A percentile compares a stretch with the other conserved stretches of the same genome.
Conservation (phyloP, 2,888 invertebrate genomes). For the Dioctria linearis region DNA sequence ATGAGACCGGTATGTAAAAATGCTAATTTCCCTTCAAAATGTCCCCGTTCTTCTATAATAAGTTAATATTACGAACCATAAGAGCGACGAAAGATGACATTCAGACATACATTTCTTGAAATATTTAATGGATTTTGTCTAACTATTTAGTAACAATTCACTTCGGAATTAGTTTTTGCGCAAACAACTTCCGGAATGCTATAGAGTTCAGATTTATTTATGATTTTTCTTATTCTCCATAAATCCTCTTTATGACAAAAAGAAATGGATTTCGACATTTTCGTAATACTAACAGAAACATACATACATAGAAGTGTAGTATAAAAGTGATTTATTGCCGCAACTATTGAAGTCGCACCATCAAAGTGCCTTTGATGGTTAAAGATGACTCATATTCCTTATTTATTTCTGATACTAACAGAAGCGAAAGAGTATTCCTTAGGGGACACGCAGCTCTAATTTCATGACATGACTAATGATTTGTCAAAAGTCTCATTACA, state of each 20-base stretch:
- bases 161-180: slow-evolving; percentile 25
- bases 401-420: slow-evolving; percentile 27
- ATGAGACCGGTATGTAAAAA: background rate
- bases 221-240: slow-evolving; percentile 34
- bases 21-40: background rate
- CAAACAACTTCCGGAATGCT: slow-evolving; percentile 12
- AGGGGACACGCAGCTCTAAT: background rate
- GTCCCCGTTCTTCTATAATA: background rate
- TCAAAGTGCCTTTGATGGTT: background rate
- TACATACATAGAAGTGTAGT: background rate
- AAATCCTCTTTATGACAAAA: slow-evolving; percentile 11
- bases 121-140: no score
- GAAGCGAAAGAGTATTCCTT: background rate
- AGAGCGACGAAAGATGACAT: no score
- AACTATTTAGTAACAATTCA: background rate
- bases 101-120: no score
- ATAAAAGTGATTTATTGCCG: slow-evolving; percentile 41
- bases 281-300: slow-evolving; percentile 4
- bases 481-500: slow-evolving; percentile 37
- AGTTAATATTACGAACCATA: no score
- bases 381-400: slow-evolving; percentile 25
- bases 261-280: slow-evolving; percentile 24
- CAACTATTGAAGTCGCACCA: slow-evolving; percentile 33
- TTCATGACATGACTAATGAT: slow-evolving; percentile 22
- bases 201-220: slow-evolving; percentile 5